Evolutionary conservation across 2,888 invertebrate species (phyloP), one percentile per base, ranked within the genome.

Genomic region (Argyra leucocephala): DNA sequence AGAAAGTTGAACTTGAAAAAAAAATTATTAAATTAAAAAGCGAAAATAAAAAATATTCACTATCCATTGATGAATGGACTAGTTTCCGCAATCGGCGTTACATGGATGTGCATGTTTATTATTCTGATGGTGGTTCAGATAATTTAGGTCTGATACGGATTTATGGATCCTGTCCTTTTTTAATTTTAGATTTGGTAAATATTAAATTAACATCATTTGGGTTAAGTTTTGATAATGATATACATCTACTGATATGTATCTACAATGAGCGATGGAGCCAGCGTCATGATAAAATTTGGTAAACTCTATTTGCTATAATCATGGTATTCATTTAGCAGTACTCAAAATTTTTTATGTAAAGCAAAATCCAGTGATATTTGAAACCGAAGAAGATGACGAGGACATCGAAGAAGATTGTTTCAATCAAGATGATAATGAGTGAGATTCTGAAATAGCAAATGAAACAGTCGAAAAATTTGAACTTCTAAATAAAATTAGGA

Each of bases 251-350:
- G n/a, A n/a, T n/a, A n/a, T 48, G 61, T 65, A 37, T 23, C 59
- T 23, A 24, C 62, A n/a, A 65, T 61, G n/a, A 59, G 59, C 21
- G 60, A 63, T 63, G 63, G 65, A 21, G 65, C 65, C 2, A 31
- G 31, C 15, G 62, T 65, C 7, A 65, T 64, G 64, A 26, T 60
- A 6, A 64, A 59, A 31, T 64, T 64, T 23, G 64, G 58, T 9
- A 64, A 59, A 26, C 57, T 64, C 4, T 61, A 64, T 37, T 37
- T 36, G 22, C 15, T 15, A 64, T 21, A 64, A 64, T 48, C 64
- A 64, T 22, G 61, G 48, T 7, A 48, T 64, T 21, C 64, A 64
- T 61, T 31, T 64, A 57, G 61, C 61, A 4, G 36, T 64, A 9
- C n/a, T 26, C 23, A 4, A 36, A 15, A 23, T 60, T 15, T 24